Evolutionary conservation across 1,140 invertebrate genomes (phyloP).

Genomic region (Drosophila carrolli): DNA sequence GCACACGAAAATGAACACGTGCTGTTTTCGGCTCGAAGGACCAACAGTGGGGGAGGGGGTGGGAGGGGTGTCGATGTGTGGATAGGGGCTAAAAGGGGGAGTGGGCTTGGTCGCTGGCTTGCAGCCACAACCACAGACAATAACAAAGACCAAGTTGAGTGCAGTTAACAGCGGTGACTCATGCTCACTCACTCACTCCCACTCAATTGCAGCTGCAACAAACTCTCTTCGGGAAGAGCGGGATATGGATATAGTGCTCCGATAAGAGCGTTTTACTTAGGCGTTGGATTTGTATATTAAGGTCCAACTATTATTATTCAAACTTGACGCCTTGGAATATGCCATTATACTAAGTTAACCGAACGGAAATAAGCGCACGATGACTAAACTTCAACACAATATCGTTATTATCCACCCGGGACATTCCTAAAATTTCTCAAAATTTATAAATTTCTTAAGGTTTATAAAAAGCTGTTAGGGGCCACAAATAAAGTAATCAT

Average conservation of each 20-base stretch:
- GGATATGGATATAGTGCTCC: constrained; percentile 8
- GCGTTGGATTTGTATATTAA: background rate
- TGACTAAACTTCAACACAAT: background rate
- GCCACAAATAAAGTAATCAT: too few relatives aligned
- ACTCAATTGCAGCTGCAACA: constrained; percentile 3
- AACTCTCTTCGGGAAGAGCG: constrained; percentile 28
- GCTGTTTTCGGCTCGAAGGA: constrained; percentile 58
- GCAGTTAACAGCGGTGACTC: constrained; percentile 58
- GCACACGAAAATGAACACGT: constrained; percentile 76
- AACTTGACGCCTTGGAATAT: background rate
- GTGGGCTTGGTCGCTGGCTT: constrained; percentile 49
- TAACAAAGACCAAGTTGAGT: constrained; percentile 62
- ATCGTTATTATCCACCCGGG: too few relatives aligned
- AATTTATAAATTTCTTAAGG: too few relatives aligned
- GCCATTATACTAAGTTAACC: background rate
- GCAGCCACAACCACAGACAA: constrained; percentile 68
- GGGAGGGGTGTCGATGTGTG: too few relatives aligned
- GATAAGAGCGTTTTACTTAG: constrained; percentile 49
- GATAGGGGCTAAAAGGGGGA: background rate
- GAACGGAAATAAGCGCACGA: background rate
- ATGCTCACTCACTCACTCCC: constrained; percentile 43
- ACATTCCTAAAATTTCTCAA: too few relatives aligned
- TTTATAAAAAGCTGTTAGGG: too few relatives aligned
- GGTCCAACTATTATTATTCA: background rate
- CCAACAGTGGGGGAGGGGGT: constrained; percentile 2